These are phyloP conservation scores for Drosophila falleni DNA, from an alignment of 2,888 invertebrate species.

Conservation along the genomic window DNA sequence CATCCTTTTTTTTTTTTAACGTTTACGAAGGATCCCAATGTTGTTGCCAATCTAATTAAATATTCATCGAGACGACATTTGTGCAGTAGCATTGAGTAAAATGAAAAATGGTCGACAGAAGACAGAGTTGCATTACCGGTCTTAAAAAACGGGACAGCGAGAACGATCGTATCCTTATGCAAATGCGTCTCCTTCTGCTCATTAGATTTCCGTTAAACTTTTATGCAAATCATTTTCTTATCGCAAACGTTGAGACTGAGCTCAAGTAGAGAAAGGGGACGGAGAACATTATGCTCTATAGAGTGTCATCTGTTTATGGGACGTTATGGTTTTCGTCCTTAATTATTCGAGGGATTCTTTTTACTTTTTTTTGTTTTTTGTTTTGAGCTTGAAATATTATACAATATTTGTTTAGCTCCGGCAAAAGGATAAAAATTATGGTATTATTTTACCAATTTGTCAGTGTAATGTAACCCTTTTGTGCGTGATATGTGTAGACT, in stretches of 20 bases:
- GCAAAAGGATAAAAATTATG: constrained; percentile 76
- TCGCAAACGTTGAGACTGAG: constrained; percentile 7
- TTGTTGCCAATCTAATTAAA: constrained; percentile 77
- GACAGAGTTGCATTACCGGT: constrained; percentile 59
- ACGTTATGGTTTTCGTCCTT: constrained; percentile 51
- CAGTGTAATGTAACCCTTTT: constrained; percentile 75
- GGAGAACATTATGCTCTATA: constrained; percentile 11
- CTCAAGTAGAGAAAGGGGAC: not conserved
- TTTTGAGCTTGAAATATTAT: constrained; percentile 69
- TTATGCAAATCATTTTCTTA: constrained; percentile 71
- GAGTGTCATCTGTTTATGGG: constrained; percentile 73
- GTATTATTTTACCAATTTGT: constrained; percentile 81
- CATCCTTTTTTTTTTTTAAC: constrained; percentile 36
- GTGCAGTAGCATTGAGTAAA: constrained; percentile 36
- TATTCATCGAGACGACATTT: constrained; percentile 84
- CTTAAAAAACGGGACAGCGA: constrained; percentile 17
- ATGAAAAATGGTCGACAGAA: constrained; percentile 54
- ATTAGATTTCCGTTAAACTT: constrained; percentile 81
- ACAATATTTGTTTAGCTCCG: constrained; percentile 76
- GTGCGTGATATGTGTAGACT: constrained; percentile 43
- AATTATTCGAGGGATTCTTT: constrained; percentile 38
- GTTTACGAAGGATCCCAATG: constrained; percentile 50
- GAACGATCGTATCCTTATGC: constrained; percentile 46
- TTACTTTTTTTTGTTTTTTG: constrained; percentile 5
- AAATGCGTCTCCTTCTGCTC: constrained; percentile 52